Evolutionary conservation across 2,888 invertebrate species (phyloP).

Genomic region (Chrysolina haemoptera): DNA sequence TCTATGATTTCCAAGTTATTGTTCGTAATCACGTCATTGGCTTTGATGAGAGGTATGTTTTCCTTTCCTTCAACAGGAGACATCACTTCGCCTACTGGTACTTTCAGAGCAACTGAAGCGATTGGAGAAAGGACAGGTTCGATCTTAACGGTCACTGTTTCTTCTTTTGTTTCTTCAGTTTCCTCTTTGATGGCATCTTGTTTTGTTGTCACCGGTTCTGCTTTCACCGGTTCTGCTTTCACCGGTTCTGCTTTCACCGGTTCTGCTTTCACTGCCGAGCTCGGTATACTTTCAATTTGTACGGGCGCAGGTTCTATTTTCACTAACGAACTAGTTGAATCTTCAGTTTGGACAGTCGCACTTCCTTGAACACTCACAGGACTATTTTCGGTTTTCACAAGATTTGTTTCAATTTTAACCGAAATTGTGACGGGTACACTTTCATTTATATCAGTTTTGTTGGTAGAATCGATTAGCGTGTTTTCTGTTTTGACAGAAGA

Average conservation of each 20-base stretch:
- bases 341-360: slow-evolving; percentile 27
- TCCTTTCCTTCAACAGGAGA: slow-evolving; percentile 73
- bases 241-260: slow-evolving; percentile 41
- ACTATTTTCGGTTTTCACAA: slow-evolving; percentile 45
- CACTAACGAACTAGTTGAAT: not conserved
- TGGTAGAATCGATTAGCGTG: slow-evolving; percentile 2
- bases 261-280: slow-evolving; percentile 21
- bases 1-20: slow-evolving; percentile 53
- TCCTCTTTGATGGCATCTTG: slow-evolving; percentile 67
- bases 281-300: slow-evolving; percentile 9
- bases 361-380: slow-evolving; percentile 38
- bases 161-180: slow-evolving; percentile 58
- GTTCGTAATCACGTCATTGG: slow-evolving; percentile 48
- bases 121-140: slow-evolving; percentile 59
- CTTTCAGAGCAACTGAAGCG: slow-evolving; percentile 66
- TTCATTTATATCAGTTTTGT: slow-evolving; percentile 14
- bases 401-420: slow-evolving; percentile 44
- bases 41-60: slow-evolving; percentile 71
- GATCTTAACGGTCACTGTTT: not conserved
- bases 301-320: slow-evolving; percentile 43
- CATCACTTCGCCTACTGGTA: slow-evolving; percentile 68
- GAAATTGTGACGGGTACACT: slow-evolving; percentile 40
- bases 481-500: slow-evolving; percentile 29
- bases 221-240: slow-evolving; percentile 34
- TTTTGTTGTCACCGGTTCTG: slow-evolving; percentile 40